Conservation (phyloP, 1,140 invertebrate genomes). For the Dendroctonus valens region DNA sequence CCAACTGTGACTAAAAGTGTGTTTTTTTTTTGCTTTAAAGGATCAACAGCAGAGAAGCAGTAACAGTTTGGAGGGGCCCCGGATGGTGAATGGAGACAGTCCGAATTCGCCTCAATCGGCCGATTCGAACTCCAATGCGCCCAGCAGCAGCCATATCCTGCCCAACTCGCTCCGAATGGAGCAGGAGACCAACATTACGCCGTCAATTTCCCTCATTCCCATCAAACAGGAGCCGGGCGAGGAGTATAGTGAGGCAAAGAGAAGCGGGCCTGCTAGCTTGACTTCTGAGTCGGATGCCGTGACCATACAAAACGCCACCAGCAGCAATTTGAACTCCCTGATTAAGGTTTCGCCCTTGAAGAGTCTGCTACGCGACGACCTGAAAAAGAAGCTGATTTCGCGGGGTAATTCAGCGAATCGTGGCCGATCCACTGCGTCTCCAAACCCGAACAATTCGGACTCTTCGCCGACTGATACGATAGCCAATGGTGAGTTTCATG, state of each 20-base stretch:
- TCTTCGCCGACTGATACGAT: conserved; percentile 50
- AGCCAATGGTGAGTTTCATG: conserved; percentile 54
- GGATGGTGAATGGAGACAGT: conserved; percentile 54
- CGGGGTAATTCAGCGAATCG: conserved; percentile 51
- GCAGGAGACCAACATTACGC: conserved; percentile 66
- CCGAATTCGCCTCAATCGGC: conserved; percentile 74
- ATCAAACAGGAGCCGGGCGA: conserved; percentile 72
- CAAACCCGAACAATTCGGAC: conserved; percentile 43
- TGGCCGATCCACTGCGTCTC: conserved; percentile 40
- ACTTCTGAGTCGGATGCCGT: conserved; percentile 45
- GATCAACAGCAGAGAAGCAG: conserved; percentile 22
- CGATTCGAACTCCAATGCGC: conserved; percentile 71
- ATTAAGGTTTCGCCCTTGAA: conserved; percentile 82
- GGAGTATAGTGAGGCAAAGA: conserved; percentile 43
- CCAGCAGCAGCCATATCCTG: conserved; percentile 62
- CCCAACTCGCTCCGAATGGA: conserved; percentile 49
- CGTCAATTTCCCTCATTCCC: conserved; percentile 81
- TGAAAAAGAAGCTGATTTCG: conserved; percentile 71
- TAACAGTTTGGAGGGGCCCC: conserved; percentile 43
- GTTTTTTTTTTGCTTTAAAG: conserved; percentile 14
- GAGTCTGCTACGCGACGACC: conserved; percentile 75
- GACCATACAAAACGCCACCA: conserved; percentile 54
- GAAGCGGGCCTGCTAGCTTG: conserved; percentile 47
- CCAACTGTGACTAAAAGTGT: conserved; percentile 3
- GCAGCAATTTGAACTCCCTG: conserved; percentile 62